Evolutionary conservation across 2,797 vertebrate species (phyloP).

Genomic region (Myoxocephalus aenaeus): DNA sequence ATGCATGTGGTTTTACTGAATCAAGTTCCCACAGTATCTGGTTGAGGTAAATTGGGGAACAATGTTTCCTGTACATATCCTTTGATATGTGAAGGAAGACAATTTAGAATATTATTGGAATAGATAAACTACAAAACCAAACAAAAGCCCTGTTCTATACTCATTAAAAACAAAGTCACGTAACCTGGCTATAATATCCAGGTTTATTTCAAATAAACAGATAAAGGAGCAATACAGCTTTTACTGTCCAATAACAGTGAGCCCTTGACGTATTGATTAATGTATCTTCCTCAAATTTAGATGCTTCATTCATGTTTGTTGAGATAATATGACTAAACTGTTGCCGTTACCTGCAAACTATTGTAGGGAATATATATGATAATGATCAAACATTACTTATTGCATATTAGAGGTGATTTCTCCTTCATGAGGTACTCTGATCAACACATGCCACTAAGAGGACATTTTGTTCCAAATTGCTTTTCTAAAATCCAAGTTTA

Average conservation of each 20-base stretch:
- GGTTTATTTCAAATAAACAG: constrained; percentile 16
- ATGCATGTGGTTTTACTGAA: not conserved
- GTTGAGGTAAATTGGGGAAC: not conserved
- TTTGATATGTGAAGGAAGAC: not conserved
- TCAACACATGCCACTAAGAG: not conserved
- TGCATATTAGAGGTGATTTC: not conserved
- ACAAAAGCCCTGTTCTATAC: not conserved
- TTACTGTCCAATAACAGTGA: constrained; percentile 9
- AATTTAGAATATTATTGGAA: not conserved
- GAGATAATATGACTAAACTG: constrained; percentile 11
- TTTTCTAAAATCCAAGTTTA: not conserved
- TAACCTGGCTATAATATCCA: not conserved
- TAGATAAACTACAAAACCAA: not conserved
- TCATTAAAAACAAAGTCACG: not conserved
- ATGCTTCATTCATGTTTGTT: not conserved
- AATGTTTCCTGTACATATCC: not conserved
- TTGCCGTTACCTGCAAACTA: constrained; percentile 14
- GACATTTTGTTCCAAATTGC: not conserved
- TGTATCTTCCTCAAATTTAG: not conserved
- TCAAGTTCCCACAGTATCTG: not conserved
- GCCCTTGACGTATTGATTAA: constrained; percentile 17
- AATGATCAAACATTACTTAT: constrained; percentile 1
- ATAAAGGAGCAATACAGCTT: constrained; percentile 5
- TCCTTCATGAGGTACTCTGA: not conserved
- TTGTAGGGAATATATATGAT: not conserved